Evolutionary conservation across 2,113 vertebrate genomes (phyloP).

Genomic region (Galbula dea): DNA sequence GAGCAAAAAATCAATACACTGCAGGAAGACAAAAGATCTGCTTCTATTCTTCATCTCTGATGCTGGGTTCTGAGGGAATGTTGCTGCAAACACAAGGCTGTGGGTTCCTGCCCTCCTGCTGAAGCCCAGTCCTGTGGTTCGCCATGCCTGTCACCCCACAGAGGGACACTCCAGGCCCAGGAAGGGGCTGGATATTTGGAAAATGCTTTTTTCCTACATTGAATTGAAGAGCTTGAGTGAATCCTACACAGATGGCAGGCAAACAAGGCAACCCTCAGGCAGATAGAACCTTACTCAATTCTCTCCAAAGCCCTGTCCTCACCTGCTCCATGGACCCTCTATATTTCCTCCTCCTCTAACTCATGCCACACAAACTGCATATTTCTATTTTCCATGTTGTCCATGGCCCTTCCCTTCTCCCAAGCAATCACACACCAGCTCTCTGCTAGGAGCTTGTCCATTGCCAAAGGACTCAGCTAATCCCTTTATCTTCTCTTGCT

Average conservation of each 20-base stretch:
- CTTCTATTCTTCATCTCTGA: slow-evolving; percentile 53
- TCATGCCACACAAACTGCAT: background rate
- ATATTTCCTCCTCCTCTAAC: background rate
- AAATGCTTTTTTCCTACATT: background rate
- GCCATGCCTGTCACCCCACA: background rate
- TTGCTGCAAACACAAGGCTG: background rate
- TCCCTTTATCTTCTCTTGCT: background rate
- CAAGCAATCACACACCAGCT: background rate
- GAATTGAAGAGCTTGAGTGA: background rate
- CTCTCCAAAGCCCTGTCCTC: background rate
- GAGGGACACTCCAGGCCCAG: background rate
- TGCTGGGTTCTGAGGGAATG: background rate
- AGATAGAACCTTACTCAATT: background rate
- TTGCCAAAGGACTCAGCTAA: background rate
- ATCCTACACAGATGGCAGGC: accelerated
- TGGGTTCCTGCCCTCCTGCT: background rate
- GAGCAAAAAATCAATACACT: slow-evolving; percentile 74
- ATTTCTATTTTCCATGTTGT: background rate
- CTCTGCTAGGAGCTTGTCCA: background rate
- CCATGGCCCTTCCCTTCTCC: background rate
- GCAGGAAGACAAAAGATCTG: slow-evolving; percentile 61
- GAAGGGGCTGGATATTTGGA: background rate
- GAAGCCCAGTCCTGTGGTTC: background rate
- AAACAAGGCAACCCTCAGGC: background rate
- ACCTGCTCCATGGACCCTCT: background rate